Conservation (phyloP, 2,113 vertebrate species). For the Psettodes erumei region DNA sequence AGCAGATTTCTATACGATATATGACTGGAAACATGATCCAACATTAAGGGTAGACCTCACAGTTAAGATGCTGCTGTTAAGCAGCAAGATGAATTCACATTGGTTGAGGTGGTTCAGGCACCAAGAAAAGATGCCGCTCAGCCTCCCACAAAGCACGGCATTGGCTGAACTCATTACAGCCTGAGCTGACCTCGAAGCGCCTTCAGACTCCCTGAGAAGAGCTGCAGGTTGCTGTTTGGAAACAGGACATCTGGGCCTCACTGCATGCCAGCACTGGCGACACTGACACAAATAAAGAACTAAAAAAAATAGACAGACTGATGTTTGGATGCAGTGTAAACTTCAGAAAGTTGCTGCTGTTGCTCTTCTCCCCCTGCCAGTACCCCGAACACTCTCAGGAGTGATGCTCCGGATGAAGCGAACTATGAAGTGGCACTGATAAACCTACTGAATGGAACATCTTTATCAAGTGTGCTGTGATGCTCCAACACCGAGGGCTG, state of each 20-base stretch:
- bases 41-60: background rate
- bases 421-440: conserved; percentile 1
- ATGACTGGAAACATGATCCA: too few relatives aligned
- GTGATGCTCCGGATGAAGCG: conserved; percentile 17
- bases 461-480: background rate
- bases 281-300: conserved; percentile 47
- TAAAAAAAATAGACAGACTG: conserved; percentile 10
- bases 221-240: conserved; percentile 33
- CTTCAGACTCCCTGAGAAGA: conserved; percentile 29
- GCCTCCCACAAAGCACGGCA: background rate
- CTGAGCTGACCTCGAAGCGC: conserved; percentile 18
- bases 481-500: background rate
- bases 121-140: conserved; percentile 6
- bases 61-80: background rate
- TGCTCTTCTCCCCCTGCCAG: conserved; percentile 24
- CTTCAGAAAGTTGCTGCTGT: background rate
- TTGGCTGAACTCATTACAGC: conserved; percentile 21
- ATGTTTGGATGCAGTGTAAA: conserved; percentile 39
- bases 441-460: conserved; percentile 1
- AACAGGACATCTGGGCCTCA: conserved; percentile 35
- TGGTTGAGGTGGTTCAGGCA: background rate
- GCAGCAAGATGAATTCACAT: background rate
- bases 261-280: background rate
- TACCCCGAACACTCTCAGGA: background rate
- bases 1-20: too few relatives aligned